Base-by-base conservation (phyloP, 2,113 vertebrate genomes). In the Nothobranchius furzeri region DNA sequence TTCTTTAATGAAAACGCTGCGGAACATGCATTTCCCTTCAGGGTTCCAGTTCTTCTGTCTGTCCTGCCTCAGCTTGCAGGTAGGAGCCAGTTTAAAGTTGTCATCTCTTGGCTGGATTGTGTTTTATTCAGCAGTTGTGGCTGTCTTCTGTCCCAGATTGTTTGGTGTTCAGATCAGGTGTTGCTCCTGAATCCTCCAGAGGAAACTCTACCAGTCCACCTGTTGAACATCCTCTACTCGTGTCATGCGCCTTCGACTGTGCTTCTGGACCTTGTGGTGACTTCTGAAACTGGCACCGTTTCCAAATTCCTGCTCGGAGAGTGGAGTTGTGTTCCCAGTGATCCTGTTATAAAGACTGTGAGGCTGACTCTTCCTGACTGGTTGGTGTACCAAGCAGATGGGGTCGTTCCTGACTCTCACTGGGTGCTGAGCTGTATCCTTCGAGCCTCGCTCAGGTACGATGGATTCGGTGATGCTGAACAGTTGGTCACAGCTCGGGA, bases 301-400 rank as follows among this genome's bases (percentile, higher is more conserved):
- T 76, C 78, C 42, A 83, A 68, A 0, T 25, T 88, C 12, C 76
- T 60, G n/a, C 76, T 91, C 4, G 87, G 70, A 61, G 66, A 42
- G 35, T 94, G 93, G 93, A 51, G n/a, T 2, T 94, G 93, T 42
- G 24, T 68, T 11, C 90, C 93, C 0, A 74, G 83, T 10, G 55
- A 65, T 1, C 46, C 45, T 2, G 64, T 69, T 60, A 79, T 81
- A 30, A 81, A 60, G 40, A 70, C 67, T 3, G 14, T 92, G 25
- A n/a, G 11, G 9, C 60, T 94, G 58, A 79, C 68, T 15, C 77
- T 94, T 17, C 93, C 94, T 0, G 93, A 94, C 50, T 91, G 92
- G 91, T 60, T 94, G 85, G 88, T 94, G 53, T 94, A 92, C 76
- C 90, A 71, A 60, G 70, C 90, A 7, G 93, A 94, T 62, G 90